Base-by-base conservation (phyloP, 2,113 vertebrate genomes). In the Connochaetes taurinus region DNA sequence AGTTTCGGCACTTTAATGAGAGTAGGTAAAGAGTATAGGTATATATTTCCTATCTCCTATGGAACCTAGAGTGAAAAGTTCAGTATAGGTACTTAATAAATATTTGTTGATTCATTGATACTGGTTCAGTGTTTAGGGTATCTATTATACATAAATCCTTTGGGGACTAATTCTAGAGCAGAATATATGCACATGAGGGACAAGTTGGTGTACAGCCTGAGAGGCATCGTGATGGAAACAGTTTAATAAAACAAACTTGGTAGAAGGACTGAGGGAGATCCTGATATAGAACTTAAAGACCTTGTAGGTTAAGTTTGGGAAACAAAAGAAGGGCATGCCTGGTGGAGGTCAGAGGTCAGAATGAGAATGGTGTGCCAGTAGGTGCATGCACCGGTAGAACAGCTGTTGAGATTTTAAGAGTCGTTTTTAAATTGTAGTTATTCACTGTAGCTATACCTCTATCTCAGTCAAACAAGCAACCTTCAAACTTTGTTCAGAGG, bases 31-130 rank as follows among this genome's bases (percentile, higher is more conserved):
- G 43, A 60, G 10, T 15, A 64, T 64, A 33, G 8, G 11, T 82
- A 53, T 40, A 27, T 27, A 25, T 74, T 88, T 93, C 90, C 40
- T 90, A 5, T 64, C 47, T 94, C 10, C 60, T 81, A 10, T 8
- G 71, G 92, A 94, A 62, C 29, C 55, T 45, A 64, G 55, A 40
- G 25, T 45, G 8, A 29, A 40, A 74, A 78, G 25, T 78, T 52
- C 60, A 84, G 84, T 86, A 40, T 29, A 85, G 53, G 19, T 53
- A 47, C 27, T 94, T 14, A 53, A 6, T 82, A 92, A 78, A 53
- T 95, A 36, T 74, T 91, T 91, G 57, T 89, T 91, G 82, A 67
- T 85, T 94, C 62, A 23, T 91, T 78, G 83, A 80, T 91, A 76
- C 53, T 85, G 94, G 33, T 67, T 88, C 89, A 91, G 31, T 58